Base-by-base conservation (phyloP, 2,888 invertebrate genomes). In the Melieria crassipennis region DNA sequence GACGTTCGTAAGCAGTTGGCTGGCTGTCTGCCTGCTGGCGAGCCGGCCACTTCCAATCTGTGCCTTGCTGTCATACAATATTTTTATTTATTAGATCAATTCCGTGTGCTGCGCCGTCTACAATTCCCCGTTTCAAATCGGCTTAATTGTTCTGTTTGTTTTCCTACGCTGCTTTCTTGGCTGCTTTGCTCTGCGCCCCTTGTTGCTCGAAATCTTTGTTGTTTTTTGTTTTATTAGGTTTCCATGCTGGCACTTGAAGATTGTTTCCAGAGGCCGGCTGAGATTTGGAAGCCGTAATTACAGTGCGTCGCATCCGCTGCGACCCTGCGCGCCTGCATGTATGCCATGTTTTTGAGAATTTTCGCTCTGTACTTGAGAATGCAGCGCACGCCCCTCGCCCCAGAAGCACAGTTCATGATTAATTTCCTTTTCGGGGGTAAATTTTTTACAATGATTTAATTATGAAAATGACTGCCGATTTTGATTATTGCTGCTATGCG, bases 31-130 rank as follows among this genome's bases (percentile, higher is more conserved):
- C 47, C 16, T 7, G n/a, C 13, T 13, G 5, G 7, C 10, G 45
- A 43, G 16, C 7, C 43, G n/a, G 64, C 64, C 46, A 47, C 43
- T 46, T 56, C 46, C 65, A 56, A 65, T 56, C 60, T 43, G 43
- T 50, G 60, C 60, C 48, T 16, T 43, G 5, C 69, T 65, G 70
- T 52, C 58, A 70, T 60, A 65, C 50, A 67, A 58, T 58, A 58
- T 67, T 52, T 65, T 70, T 70, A 70, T 70, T 70, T 70, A 70
- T 70, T 70, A 70, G 65, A 70, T 58, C 65, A 70, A 65, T 65
- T 70, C 65, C 70, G 47, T 65, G 65, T 65, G 65, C 52, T 65
- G 60, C 5, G 60, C 4, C 55, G 9, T 16, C 45, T 42, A 16
- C 55, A 13, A 58, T 10, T 63, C 16, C 45, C 10, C 45, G 5